Conservation (phyloP, 2,113 vertebrate genomes). For the Malaclemys terrapin region DNA sequence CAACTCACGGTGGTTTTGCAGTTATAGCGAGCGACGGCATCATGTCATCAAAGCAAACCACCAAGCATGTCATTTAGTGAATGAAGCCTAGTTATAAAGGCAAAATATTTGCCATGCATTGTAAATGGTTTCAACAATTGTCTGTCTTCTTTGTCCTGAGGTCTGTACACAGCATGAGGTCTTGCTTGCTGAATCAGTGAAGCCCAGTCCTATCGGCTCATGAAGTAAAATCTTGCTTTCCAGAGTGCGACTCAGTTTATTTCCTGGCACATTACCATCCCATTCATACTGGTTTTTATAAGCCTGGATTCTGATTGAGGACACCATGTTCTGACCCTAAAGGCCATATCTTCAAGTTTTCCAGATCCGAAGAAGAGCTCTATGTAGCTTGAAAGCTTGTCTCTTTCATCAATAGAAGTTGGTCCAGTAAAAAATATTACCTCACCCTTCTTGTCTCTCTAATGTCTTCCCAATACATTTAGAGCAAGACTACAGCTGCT, state of each 20-base stretch:
- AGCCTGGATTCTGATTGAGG: neutral
- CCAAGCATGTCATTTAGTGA: neutral
- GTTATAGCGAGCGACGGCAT: neutral
- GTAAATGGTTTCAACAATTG: neutral
- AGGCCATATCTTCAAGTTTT: neutral
- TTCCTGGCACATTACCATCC: neutral
- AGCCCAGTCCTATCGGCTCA: neutral
- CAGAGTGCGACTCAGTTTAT: neutral
- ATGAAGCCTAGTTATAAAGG: neutral
- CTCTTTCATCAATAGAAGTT: neutral
- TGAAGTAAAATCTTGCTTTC: neutral
- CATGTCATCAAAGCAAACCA: neutral
- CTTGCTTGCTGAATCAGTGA: neutral
- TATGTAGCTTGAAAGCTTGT: neutral
- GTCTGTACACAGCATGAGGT: rapidly evolving
- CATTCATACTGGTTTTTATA: neutral
- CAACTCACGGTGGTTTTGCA: neutral
- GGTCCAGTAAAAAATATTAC: neutral
- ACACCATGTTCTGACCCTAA: slow-evolving; percentile 5
- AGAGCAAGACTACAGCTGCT: slow-evolving; percentile 39
- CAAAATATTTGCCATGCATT: neutral
- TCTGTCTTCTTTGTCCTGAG: neutral
- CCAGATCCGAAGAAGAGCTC: neutral
- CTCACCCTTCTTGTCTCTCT: neutral
- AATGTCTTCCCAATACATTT: neutral